Evolutionary conservation across 2,888 invertebrate species (phyloP).

Genomic region (Thereva unica): DNA sequence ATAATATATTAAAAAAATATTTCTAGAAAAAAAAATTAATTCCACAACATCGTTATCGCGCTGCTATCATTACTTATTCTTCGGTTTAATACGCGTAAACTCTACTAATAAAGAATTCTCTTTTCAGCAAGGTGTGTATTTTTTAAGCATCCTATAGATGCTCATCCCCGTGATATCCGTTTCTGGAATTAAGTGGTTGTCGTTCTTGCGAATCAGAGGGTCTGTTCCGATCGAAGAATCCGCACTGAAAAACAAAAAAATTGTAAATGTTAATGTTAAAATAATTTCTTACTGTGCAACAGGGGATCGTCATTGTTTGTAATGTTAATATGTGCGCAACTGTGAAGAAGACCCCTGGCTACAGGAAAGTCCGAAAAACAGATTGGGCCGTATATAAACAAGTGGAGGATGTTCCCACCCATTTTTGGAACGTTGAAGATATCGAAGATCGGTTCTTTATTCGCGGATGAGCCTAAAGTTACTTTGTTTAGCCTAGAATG

Average conservation of each 20-base stretch:
- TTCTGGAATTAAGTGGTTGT: constrained; percentile 76
- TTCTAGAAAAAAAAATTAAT: constrained; percentile 16
- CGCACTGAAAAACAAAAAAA: constrained; percentile 67
- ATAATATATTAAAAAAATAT: constrained; percentile 31
- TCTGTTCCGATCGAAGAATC: constrained; percentile 90
- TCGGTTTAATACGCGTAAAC: neutral
- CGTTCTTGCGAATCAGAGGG: constrained; percentile 81
- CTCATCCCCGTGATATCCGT: constrained; percentile 75
- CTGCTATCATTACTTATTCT: constrained; percentile 18
- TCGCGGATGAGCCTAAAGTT: no score
- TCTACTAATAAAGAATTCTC: constrained; percentile 22
- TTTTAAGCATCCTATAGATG: constrained; percentile 63
- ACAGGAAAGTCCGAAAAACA: no score
- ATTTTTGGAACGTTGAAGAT: no score
- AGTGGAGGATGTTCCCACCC: no score
- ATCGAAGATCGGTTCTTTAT: no score
- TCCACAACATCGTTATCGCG: constrained; percentile 22
- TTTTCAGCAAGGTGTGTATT: neutral
- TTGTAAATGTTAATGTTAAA: neutral
- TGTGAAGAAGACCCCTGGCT: no score
- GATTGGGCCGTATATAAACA: no score
- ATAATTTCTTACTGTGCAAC: no score
- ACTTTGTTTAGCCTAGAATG: no score
- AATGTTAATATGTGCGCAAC: no score
- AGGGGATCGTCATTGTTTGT: no score